Percentiles rank a stretch among this genome's conserved stretches.
These are phyloP conservation scores for Cylas formicarius DNA, from an alignment of 1,140 invertebrate species.

Conservation along the genomic window DNA sequence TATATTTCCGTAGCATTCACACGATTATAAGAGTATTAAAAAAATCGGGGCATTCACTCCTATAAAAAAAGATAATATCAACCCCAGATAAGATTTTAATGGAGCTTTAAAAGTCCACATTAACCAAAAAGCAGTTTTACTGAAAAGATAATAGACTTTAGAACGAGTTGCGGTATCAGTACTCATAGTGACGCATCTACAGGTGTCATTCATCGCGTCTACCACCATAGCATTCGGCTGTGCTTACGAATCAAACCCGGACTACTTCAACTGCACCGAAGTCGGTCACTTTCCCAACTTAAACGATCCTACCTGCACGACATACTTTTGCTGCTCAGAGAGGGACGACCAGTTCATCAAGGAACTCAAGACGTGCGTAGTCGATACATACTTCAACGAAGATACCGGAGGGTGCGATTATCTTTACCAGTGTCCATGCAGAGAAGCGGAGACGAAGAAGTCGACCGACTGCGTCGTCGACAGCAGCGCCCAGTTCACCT, in stretches of 20 bases:
- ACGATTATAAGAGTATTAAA: too few relatives aligned
- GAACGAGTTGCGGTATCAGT: too few relatives aligned
- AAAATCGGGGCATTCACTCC: too few relatives aligned
- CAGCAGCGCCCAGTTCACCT: not conserved
- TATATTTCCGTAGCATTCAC: too few relatives aligned
- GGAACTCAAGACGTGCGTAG: not conserved
- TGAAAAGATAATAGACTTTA: too few relatives aligned
- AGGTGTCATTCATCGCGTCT: too few relatives aligned
- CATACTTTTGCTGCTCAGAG: not conserved
- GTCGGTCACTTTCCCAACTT: not conserved
- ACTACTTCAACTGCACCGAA: constrained; percentile 2
- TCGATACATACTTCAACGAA: constrained; percentile 1
- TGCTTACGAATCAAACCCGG: constrained; percentile 2
- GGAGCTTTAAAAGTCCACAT: too few relatives aligned
- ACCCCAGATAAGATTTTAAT: too few relatives aligned
- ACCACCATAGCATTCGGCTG: too few relatives aligned
- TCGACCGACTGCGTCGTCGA: not conserved
- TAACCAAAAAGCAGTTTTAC: too few relatives aligned
- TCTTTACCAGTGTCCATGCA: not conserved
- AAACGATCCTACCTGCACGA: constrained; percentile 1
- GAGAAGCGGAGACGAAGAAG: not conserved
- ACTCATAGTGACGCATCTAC: too few relatives aligned
- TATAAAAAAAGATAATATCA: too few relatives aligned
- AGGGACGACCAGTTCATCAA: not conserved
- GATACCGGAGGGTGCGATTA: not conserved